Evolutionary conservation across 2,888 invertebrate species (phyloP), one percentile per base, ranked within the genome.

Genomic region (Meteorus colon): DNA sequence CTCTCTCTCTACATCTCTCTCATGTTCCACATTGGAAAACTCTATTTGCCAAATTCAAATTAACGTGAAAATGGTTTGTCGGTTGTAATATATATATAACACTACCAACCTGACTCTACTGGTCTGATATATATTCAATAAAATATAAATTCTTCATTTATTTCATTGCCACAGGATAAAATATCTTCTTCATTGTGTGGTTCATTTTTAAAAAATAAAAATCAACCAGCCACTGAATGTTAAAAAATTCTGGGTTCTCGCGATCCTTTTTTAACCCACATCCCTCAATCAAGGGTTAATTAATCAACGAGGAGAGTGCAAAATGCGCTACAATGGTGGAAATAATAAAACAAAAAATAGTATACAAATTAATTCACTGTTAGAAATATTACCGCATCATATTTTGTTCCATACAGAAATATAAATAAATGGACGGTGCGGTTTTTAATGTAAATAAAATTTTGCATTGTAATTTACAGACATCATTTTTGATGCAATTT

Each of bases 41-140:
- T 65, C 75, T 70, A 72, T 72, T 72, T 66, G 55, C 60, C 41
- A 45, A 75, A 75, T 72, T 59, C 37, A 75, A 75, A 75, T 75
- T 75, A 75, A 75, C 66, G 66, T 37, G 45, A 71, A 71, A 76
- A 75, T 70, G 29, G 37, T 65, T 71, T 65, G 29, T 63, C 37
- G 51, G 71, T 37, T 73, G 31, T 19, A 31, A n/a, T 62, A 37
- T 48, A 63, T 45, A 72, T 72, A 37, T n/a, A 24, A 70, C 16
- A 51, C 16, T 4, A 14, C 2, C 37, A 41, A 12, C 45, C 12
- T 34, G 34, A 34, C 34, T 34, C 8, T 4, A 19, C 6, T 41
- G 24, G 16, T 62, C 24, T 55, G 0, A 55, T 55, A 24, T 19
- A 55, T 55, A 24, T 24, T 55, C 55, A 55, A 55, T 55, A 10